Conservation (phyloP, 2,888 invertebrate genomes). For the Periphyllus acericola region DNA sequence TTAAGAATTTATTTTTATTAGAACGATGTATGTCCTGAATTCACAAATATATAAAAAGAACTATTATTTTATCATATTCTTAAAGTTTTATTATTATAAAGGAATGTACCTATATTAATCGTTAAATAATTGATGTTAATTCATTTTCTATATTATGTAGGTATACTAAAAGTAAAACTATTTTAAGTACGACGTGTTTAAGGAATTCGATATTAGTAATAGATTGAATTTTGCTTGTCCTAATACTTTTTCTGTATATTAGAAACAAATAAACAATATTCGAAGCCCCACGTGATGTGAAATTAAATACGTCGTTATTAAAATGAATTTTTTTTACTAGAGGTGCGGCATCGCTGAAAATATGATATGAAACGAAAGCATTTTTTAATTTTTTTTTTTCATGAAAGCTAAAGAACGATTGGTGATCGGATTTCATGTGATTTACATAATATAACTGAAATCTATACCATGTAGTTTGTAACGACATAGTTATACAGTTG, state of each 20-base stretch:
- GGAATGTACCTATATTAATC: no score
- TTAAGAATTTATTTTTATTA: no score
- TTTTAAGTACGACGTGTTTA: background rate
- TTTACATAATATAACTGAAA: conserved; percentile 49
- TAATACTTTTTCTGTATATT: background rate
- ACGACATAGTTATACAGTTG: conserved; percentile 46
- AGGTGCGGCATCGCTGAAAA: background rate
- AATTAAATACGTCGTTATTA: conserved; percentile 37
- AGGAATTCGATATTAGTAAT: background rate
- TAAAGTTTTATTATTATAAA: no score
- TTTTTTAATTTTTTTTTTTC: conserved; percentile 30
- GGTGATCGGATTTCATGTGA: conserved; percentile 48
- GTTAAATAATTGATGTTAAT: no score
- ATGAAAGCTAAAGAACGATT: background rate
- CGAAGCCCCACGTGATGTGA: conserved; percentile 24
- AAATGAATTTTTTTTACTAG: background rate
- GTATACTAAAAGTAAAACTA: background rate
- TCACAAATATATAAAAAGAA: no score
- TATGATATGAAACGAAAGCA: conserved; percentile 3
- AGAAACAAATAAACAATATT: background rate
- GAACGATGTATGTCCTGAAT: no score
- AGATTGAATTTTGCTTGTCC: background rate
- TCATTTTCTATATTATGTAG: no score
- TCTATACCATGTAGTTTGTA: conserved; percentile 30
- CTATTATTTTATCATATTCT: no score